These are phyloP conservation scores for Uromys caudimaculatus DNA, from an alignment of 2,797 vertebrate genomes.

Conservation along the genomic window DNA sequence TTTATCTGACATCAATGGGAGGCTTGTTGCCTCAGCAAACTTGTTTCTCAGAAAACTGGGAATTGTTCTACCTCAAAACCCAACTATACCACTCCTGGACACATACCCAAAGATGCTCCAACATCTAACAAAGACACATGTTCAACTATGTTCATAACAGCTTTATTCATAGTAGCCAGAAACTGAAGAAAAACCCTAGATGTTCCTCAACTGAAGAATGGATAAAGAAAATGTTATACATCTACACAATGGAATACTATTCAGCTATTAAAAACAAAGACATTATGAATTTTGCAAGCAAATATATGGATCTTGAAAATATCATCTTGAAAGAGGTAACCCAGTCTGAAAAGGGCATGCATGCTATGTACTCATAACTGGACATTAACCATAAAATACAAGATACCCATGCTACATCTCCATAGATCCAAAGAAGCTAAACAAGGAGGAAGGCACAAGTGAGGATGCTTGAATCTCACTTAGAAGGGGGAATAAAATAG, in stretches of 20 bases:
- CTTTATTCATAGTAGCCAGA: background rate
- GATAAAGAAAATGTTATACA: background rate
- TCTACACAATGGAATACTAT: background rate
- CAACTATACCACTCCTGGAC: background rate
- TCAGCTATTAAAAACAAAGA: background rate
- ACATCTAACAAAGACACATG: background rate
- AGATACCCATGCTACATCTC: background rate
- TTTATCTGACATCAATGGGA: background rate
- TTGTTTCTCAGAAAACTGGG: background rate
- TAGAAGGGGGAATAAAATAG: no score
- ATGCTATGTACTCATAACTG: background rate
- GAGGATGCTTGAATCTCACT: no score
- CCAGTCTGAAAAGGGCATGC: background rate
- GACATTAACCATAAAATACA: background rate
- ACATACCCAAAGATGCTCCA: background rate
- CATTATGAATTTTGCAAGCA: background rate
- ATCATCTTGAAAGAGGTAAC: background rate
- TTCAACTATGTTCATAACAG: background rate
- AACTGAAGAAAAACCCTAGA: background rate
- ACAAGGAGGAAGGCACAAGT: no score
- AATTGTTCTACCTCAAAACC: background rate
- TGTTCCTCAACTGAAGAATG: background rate
- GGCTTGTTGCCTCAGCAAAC: background rate
- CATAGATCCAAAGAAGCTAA: no score
- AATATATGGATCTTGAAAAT: background rate